Conservation (phyloP, 2,797 vertebrate species). For the Zalophus californianus region DNA sequence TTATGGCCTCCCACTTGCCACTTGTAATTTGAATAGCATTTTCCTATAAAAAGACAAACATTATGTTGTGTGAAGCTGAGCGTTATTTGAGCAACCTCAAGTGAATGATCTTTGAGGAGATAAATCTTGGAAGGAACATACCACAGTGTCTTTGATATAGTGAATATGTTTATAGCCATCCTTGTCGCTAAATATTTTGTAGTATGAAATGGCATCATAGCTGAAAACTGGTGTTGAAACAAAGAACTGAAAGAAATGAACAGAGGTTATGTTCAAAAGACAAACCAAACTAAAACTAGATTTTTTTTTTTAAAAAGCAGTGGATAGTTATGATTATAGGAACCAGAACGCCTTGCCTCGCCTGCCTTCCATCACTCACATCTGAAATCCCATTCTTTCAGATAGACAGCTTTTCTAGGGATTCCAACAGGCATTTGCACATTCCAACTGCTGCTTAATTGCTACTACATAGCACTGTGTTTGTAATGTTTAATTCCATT, state of each 20-base stretch:
- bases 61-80: slow-evolving; percentile 83
- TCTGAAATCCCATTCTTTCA: slow-evolving; percentile 45
- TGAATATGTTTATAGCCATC: slow-evolving; percentile 98
- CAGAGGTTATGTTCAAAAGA: slow-evolving; percentile 78
- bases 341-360: not conserved
- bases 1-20: slow-evolving; percentile 98
- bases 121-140: slow-evolving; percentile 86
- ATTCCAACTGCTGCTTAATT: not conserved
- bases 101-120: slow-evolving; percentile 80
- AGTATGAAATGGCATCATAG: slow-evolving; percentile 94
- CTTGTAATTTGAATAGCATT: slow-evolving; percentile 93
- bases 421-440: not conserved
- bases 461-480: not conserved
- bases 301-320: not conserved
- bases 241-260: slow-evolving; percentile 91
- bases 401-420: not conserved
- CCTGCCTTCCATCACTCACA: not conserved
- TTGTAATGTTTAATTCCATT: slow-evolving; percentile 3
- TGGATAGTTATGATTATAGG: not conserved
- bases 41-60: slow-evolving; percentile 89
- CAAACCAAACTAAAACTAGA: slow-evolving; percentile 11
- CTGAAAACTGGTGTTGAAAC: slow-evolving; percentile 94
- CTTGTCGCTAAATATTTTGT: slow-evolving; percentile 96
- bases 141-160: slow-evolving; percentile 91
- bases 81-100: slow-evolving; percentile 81